Evolutionary conservation across 2,797 vertebrate genomes (phyloP).

Genomic region (Chanos chanos): DNA sequence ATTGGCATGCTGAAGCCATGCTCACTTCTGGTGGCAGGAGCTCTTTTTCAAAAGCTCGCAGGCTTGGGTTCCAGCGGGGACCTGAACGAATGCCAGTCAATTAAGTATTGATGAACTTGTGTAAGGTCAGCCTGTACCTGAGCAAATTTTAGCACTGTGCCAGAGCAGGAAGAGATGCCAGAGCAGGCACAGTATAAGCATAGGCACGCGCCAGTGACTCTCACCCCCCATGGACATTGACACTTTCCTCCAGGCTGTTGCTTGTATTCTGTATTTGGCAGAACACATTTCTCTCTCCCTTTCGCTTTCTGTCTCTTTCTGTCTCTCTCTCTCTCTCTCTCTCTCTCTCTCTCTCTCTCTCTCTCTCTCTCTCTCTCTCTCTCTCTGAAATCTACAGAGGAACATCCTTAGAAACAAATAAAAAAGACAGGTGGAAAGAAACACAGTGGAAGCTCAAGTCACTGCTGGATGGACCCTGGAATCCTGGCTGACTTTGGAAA

Average conservation of each 20-base stretch:
- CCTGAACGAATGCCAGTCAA: conserved; percentile 61
- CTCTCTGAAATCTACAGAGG: conserved; percentile 1
- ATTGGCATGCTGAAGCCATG: conserved; percentile 27
- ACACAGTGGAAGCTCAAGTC: conserved; percentile 49
- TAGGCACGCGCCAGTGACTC: conserved; percentile 55
- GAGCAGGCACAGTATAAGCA: conserved; percentile 57
- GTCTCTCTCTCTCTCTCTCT: not conserved
- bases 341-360: not conserved
- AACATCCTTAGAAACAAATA: no score
- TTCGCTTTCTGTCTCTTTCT: not conserved
- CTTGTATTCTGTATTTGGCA: no score
- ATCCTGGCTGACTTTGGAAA: conserved; percentile 70
- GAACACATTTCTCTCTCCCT: not conserved
- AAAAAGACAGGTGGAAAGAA: no score
- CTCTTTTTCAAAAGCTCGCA: conserved; percentile 42
- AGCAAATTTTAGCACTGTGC: conserved; percentile 54
- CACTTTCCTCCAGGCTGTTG: conserved; percentile 53
- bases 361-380: not conserved
- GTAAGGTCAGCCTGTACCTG: conserved; percentile 57
- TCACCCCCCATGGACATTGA: conserved; percentile 49
- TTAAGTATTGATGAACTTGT: conserved; percentile 66
- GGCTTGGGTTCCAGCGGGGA: conserved; percentile 53
- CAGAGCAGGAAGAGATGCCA: conserved; percentile 48
- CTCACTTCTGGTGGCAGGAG: conserved; percentile 33
- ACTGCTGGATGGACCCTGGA: conserved; percentile 50